These are phyloP conservation scores for Cyprinodon tularosa DNA, from an alignment of 2,113 vertebrate species.

Conservation along the genomic window DNA sequence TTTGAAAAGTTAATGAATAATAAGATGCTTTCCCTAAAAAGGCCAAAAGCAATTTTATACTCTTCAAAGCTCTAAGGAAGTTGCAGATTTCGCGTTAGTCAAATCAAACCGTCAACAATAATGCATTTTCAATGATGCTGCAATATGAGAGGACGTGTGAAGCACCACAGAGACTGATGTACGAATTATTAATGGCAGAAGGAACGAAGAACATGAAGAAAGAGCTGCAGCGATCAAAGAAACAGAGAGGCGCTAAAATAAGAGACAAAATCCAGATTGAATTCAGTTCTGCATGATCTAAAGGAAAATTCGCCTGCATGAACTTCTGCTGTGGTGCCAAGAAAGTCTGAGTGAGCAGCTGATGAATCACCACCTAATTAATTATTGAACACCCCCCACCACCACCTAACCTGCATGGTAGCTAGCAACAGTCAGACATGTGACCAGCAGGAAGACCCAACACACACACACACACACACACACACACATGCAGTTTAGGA, in stretches of 20 bases:
- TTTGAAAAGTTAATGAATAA: background rate
- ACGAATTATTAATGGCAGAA: background rate
- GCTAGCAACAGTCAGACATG: slow-evolving; percentile 24
- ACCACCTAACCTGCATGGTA: slow-evolving; percentile 43
- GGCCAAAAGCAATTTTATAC: background rate
- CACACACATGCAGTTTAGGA: slow-evolving; percentile 13
- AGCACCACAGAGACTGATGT: background rate
- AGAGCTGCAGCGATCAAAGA: background rate
- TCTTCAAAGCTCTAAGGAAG: too few species aligned
- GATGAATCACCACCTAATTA: slow-evolving; percentile 58
- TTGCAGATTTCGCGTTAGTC: background rate
- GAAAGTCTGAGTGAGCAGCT: slow-evolving; percentile 55
- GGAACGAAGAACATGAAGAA: background rate
- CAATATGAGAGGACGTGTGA: background rate
- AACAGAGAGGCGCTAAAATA: background rate
- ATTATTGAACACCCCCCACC: slow-evolving; percentile 64
- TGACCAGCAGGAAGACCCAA: slow-evolving; percentile 1
- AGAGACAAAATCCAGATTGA: background rate
- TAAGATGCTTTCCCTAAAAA: background rate
- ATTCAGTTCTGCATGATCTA: background rate
- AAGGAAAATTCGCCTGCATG: background rate
- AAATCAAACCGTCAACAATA: background rate
- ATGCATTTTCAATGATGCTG: background rate
- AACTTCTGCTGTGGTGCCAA: slow-evolving; percentile 8
- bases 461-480: slow-evolving; percentile 18